phyloP scores from a whole-genome alignment of 2,113 vertebrate species.

The Cyrtonyx montezumae region DNA sequence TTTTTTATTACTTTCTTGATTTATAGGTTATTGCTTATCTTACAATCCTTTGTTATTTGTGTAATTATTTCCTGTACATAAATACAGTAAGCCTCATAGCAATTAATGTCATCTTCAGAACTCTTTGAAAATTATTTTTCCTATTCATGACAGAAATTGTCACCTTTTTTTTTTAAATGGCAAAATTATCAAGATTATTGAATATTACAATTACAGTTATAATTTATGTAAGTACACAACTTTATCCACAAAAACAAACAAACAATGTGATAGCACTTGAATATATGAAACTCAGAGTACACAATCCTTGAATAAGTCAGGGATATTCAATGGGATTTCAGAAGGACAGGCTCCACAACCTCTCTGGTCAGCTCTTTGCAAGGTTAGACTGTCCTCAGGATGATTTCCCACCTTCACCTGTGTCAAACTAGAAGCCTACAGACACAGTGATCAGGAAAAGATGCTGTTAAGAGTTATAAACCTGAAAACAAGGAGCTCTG shows the following conservation, averaged over 20 bases:
- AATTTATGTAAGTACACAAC: background rate
- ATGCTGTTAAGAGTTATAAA: background rate
- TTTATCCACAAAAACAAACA: background rate
- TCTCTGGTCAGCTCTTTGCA: background rate
- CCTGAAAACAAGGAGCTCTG: background rate
- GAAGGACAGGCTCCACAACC: background rate
- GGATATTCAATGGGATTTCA: rapidly evolving
- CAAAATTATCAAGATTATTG: background rate
- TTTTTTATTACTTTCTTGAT: background rate
- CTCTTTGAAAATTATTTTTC: background rate
- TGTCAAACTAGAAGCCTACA: background rate
- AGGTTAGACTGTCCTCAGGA: background rate
- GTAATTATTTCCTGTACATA: background rate
- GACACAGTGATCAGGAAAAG: background rate
- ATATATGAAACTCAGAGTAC: background rate
- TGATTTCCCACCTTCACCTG: background rate
- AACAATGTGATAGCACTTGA: background rate
- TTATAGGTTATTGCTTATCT: background rate
- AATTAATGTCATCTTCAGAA: background rate
- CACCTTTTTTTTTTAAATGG: background rate
- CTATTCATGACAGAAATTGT: too few relatives aligned
- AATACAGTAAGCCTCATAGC: background rate
- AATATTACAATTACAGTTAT: background rate
- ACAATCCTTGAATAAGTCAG: background rate
- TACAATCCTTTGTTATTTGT: background rate